A percentile compares a stretch with the other conserved stretches of the same genome.
These are phyloP conservation scores for Pteronotus mesoamericanus DNA, from an alignment of 2,797 vertebrate genomes.

Conservation along the genomic window DNA sequence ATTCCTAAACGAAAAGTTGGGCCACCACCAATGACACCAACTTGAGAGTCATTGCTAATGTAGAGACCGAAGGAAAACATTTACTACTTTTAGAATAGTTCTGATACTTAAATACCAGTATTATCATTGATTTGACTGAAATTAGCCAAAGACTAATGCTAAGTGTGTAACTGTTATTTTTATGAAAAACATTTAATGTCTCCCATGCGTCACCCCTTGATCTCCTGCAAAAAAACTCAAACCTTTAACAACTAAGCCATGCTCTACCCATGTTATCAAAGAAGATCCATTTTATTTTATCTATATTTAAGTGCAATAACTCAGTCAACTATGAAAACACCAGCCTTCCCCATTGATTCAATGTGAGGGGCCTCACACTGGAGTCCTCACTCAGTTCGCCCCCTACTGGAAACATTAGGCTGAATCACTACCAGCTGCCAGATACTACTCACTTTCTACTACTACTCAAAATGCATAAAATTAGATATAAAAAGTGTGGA, in stretches of 20 bases:
- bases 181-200: background rate
- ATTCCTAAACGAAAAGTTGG: background rate
- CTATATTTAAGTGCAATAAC: background rate
- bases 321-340: background rate
- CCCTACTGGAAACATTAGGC: background rate
- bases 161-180: background rate
- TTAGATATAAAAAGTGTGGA: background rate
- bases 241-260: background rate
- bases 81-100: background rate
- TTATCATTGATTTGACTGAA: background rate
- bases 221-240: background rate
- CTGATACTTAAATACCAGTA: background rate
- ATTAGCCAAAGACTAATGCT: background rate
- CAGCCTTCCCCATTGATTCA: accelerated
- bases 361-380: too few relatives aligned
- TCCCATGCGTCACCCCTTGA: background rate
- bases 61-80: background rate
- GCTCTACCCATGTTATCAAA: background rate
- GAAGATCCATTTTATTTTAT: background rate
- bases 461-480: background rate
- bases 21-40: background rate
- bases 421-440: background rate
- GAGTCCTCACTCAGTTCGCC: accelerated
- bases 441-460: background rate
- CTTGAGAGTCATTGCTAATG: background rate